Evolutionary conservation across 2,888 invertebrate genomes (phyloP), one percentile per base, ranked within the genome.

Genomic region (Branchipolynoe longqiensis): DNA sequence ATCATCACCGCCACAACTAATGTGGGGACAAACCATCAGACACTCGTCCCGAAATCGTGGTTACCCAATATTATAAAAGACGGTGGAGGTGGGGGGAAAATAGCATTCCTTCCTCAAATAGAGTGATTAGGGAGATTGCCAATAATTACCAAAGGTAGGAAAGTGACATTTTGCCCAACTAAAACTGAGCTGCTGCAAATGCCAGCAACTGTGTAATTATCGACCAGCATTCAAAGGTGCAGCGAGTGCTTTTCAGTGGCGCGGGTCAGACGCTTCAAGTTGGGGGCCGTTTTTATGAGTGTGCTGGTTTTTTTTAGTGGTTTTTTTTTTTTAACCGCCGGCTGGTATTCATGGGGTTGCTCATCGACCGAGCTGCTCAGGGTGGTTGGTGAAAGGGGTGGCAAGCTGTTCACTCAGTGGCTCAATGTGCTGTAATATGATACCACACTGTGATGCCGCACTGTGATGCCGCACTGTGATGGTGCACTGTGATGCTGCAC

Each of bases 31-130:
- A 69, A 69, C 69, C 69, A 69, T 31, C 69, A 69, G 36, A 38
- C n/a, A n/a, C n/a, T n/a, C n/a, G n/a, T n/a, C n/a, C 14, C 69
- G 33, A 69, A 69, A 69, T 38, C 69, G 69, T 69, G 69, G 69
- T 69, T 69, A 69, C 69, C 69, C 69, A 69, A 38, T 69, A 69
- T 69, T 69, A 38, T 33, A 69, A 69, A 69, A 69, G 69, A 69
- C 6, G 56, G 33, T 25, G n/a, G n/a, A n/a, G n/a, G n/a, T n/a
- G n/a, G n/a, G 36, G 31, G 82, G 58, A 82, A 82, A 78, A 78
- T 78, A 78, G 78, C 41, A 78, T 78, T 78, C 78, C 78, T 78
- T 78, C 78, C 78, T 48, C 78, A 78, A 78, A 78, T 78, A 78
- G 41, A 78, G 78, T 78, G 78, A 78, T 78, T 78, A 78, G 78